Base-by-base conservation (phyloP, 2,113 vertebrate species). In the Aldabrachelys gigantea region DNA sequence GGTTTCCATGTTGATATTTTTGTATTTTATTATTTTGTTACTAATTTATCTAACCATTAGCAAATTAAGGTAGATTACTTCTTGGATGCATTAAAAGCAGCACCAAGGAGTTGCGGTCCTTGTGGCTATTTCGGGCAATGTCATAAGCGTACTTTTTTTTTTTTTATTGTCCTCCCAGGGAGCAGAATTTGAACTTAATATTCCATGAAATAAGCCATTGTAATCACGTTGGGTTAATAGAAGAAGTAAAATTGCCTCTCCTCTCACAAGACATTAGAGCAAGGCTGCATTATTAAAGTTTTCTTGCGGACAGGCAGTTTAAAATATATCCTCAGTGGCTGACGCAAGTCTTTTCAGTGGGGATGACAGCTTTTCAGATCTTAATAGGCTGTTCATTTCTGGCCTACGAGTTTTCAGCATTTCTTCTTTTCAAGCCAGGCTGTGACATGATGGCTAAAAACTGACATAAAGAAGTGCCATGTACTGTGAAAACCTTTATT, bases 201-300 rank as follows among this genome's bases (percentile, higher is more conserved):
- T 99, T 99, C 99, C 99, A 99, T 99, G 99, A 99, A 99, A 99
- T 99, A 99, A 99, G 98, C 99, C 98, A 98, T 98, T 99, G 99
- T 99, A 99, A 99, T 99, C 99, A 99, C 98, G 98, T 99, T 99
- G 99, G 99, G 99, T 99, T 99, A 99, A 99, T 99, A 99, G 98
- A 99, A 99, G 99, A 99, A 99, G 98, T 99, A 98, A 99, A 99
- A 99, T 99, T 98, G 99, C 99, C 98, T 98, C 98, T 98, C 98
- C 97, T 98, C 98, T 98, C 98, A 97, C 97, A 98, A 98, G 98
- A 98, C 98, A 99, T 99, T 98, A 99, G 98, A 99, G 98, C 98
- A 98, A 98, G 98, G 98, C 98, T 98, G 98, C 94, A 97, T 98
- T 98, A 98, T 98, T 99, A 98, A 99, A 99, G 98, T 98, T 98